Evolutionary conservation across 2,113 vertebrate genomes (phyloP).

Genomic region (Tor tambroides): DNA sequence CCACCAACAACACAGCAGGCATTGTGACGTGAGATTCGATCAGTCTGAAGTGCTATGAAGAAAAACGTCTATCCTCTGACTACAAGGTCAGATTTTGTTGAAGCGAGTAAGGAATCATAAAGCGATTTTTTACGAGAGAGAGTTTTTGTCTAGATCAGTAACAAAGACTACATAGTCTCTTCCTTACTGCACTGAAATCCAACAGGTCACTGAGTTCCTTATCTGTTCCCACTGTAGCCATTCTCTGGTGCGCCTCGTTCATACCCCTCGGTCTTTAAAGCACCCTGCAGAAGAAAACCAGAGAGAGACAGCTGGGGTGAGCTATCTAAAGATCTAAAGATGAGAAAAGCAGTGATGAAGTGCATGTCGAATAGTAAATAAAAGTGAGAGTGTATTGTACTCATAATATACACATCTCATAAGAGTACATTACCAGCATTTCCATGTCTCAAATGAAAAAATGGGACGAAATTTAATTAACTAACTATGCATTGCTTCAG

Average conservation of each 20-base stretch:
- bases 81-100: constrained; percentile 1
- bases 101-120: constrained; percentile 10
- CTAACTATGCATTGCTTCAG: background rate
- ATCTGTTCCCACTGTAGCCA: constrained; percentile 97
- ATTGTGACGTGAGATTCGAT: background rate
- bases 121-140: constrained; percentile 21
- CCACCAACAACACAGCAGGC: background rate
- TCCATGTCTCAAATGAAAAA: background rate
- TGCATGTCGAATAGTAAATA: background rate
- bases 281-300: constrained; percentile 79
- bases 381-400: background rate
- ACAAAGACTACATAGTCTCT: constrained; percentile 51
- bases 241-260: constrained; percentile 95
- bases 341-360: constrained; percentile 24
- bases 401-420: background rate
- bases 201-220: constrained; percentile 99
- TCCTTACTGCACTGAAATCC: constrained; percentile 99
- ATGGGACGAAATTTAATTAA: background rate
- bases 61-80: background rate
- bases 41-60: background rate
- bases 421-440: background rate
- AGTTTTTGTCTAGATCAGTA: constrained; percentile 46
- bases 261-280: constrained; percentile 87
- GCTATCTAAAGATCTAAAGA: constrained; percentile 30
- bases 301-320: background rate